Evolutionary conservation across 2,797 vertebrate species (phyloP).

Genomic region (Micropoecilia bifurca): DNA sequence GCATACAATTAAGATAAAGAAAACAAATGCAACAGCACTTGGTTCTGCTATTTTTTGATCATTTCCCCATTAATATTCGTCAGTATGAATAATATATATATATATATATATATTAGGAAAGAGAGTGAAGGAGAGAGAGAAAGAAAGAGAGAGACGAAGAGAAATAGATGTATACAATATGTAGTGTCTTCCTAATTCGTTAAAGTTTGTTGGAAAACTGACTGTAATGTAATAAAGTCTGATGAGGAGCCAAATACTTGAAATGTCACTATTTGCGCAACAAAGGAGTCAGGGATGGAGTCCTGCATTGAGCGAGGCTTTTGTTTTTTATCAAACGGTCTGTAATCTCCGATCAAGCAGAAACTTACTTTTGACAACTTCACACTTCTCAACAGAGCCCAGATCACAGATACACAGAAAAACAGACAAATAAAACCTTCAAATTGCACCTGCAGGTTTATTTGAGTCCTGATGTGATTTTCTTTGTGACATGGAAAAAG

Average conservation of each 20-base stretch:
- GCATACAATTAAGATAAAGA: background rate
- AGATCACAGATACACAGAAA: background rate
- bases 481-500: constrained; percentile 7
- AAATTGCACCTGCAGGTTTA: background rate
- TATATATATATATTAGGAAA: no score
- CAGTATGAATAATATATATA: no score
- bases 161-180: no score
- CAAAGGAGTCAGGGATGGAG: background rate
- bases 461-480: constrained; percentile 1
- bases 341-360: background rate
- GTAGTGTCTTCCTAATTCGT: no score
- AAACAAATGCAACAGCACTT: background rate
- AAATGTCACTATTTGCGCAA: background rate
- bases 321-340: background rate
- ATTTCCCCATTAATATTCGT: background rate
- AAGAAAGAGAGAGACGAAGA: no score
- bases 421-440: background rate
- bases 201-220: background rate
- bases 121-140: no score
- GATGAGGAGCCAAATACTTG: background rate
- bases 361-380: background rate
- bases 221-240: background rate
- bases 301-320: background rate
- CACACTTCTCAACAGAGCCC: background rate
- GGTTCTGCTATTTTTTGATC: background rate